Conservation (phyloP, 2,113 vertebrate genomes). For the Mormyrus lacerda region DNA sequence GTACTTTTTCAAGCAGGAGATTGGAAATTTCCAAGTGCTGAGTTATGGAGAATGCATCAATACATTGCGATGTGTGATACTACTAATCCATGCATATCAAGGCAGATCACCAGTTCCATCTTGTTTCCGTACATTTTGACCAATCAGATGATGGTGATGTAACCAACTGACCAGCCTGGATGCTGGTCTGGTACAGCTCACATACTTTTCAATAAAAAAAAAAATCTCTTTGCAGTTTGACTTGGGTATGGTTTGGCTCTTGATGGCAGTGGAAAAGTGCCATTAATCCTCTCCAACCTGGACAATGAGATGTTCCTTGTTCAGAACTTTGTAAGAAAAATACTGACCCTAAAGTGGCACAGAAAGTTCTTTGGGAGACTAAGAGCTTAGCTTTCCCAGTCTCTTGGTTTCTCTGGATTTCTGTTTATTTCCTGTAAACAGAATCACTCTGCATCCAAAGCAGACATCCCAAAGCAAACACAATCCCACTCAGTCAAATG, state of each 20-base stretch:
- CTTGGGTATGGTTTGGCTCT: not conserved
- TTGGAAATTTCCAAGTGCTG: not conserved
- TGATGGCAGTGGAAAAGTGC: not conserved
- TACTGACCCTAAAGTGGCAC: conserved; percentile 4
- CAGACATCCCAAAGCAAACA: not conserved
- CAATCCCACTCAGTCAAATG: not conserved
- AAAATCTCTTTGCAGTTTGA: not conserved
- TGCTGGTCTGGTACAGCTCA: not conserved
- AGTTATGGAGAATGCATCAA: not conserved
- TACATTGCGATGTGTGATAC: not conserved
- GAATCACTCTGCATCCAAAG: not conserved
- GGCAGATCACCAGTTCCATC: not conserved
- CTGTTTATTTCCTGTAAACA: not conserved
- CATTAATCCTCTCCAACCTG: not conserved
- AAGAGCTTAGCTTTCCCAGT: not conserved
- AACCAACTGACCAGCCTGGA: not conserved
- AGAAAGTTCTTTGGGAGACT: not conserved
- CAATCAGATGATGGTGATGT: not conserved
- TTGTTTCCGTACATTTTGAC: not conserved
- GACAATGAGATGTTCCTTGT: not conserved
- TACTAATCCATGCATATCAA: not conserved
- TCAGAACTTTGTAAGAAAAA: not conserved
- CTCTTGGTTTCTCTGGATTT: not conserved
- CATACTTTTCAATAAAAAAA: not conserved
- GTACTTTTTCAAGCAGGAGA: not conserved